Percentiles rank a stretch among this genome's conserved stretches.
Evolutionary conservation across 2,113 vertebrate species (phyloP).

Genomic region (Willisornis vidua): DNA sequence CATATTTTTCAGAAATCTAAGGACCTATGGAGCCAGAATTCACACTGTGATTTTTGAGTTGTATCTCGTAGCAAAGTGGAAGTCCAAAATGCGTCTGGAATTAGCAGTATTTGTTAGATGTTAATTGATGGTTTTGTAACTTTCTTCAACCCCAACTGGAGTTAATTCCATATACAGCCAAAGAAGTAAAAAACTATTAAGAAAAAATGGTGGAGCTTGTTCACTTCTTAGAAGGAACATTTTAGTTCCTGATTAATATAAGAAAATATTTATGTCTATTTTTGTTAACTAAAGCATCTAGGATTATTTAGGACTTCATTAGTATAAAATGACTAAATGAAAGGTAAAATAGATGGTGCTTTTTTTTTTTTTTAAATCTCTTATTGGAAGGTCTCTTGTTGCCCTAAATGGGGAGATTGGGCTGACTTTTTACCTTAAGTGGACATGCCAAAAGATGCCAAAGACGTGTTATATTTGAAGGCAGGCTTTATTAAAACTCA

Average conservation of each 20-base stretch:
- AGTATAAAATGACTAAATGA: background rate
- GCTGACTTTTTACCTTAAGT: background rate
- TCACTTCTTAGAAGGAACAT: background rate
- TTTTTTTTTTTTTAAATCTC: background rate
- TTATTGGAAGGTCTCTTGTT: background rate
- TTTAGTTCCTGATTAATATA: background rate
- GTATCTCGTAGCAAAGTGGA: background rate
- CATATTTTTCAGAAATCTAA: background rate
- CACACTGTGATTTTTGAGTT: background rate
- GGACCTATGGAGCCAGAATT: background rate
- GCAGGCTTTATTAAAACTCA: background rate
- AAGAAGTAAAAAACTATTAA: background rate
- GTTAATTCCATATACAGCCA: background rate
- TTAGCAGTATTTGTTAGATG: background rate
- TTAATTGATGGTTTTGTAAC: background rate
- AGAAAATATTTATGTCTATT: background rate
- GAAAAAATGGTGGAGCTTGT: background rate
- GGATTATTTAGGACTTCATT: background rate
- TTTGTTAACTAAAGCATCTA: background rate
- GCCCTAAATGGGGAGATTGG: background rate
- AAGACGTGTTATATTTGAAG: background rate
- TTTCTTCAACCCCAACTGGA: background rate
- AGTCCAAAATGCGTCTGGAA: background rate
- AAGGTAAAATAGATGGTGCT: background rate
- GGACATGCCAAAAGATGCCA: background rate